phyloP scores from a whole-genome alignment of 2,113 vertebrate genomes.

The Salvelinus fontinalis region DNA sequence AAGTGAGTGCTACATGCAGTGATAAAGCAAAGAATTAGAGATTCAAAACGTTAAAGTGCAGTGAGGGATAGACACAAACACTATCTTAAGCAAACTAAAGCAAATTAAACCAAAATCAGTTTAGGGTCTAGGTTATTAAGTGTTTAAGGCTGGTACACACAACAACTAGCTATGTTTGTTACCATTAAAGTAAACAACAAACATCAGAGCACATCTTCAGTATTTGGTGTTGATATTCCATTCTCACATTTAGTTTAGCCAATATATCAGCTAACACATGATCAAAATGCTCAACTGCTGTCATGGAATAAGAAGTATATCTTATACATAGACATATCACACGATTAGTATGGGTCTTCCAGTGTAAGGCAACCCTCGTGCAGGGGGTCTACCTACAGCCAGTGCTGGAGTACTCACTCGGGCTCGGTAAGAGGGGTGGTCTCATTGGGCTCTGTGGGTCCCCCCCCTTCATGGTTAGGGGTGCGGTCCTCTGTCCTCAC shows the following conservation, averaged over 20 bases:
- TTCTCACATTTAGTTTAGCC: neutral
- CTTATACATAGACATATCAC: no score
- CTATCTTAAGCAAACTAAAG: neutral
- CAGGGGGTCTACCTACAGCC: no score
- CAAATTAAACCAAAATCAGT: neutral
- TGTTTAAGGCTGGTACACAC: neutral
- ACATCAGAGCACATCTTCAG: neutral
- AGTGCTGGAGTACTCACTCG: conserved; percentile 77
- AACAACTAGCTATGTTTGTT: neutral
- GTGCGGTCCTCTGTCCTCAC: conserved; percentile 91
- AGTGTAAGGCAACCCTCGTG: no score
- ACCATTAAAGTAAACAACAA: neutral
- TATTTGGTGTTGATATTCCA: neutral
- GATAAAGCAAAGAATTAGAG: conserved; percentile 16
- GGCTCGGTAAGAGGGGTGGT: conserved; percentile 95
- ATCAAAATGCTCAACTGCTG: neutral
- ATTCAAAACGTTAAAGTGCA: conserved; percentile 7
- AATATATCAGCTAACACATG: conserved; percentile 12
- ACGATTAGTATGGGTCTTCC: no score
- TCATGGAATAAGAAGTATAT: neutral
- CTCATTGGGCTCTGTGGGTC: conserved; percentile 92
- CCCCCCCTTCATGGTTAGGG: conserved; percentile 89
- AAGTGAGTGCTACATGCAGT: conserved; percentile 33
- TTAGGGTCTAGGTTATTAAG: neutral
- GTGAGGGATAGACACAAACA: conserved; percentile 1